Conservation (phyloP, 2,888 invertebrate species). For the Tetheella fluctuosa region DNA sequence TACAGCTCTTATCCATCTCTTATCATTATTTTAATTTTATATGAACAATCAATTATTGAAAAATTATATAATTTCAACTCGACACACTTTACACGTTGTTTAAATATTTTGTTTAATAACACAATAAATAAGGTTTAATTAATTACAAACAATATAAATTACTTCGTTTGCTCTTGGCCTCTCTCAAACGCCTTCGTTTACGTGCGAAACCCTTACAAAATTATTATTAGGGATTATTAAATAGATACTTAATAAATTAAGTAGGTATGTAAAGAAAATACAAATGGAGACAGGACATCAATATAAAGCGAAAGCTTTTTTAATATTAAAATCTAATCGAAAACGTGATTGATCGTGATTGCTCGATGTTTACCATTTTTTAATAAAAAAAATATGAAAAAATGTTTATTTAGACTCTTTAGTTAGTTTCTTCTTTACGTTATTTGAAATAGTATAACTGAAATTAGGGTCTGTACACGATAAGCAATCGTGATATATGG, state of each 20-base stretch:
- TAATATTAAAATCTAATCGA: not conserved
- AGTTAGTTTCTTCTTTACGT: not conserved
- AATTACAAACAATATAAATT: slow-evolving; percentile 33
- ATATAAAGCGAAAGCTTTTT: slow-evolving; percentile 4
- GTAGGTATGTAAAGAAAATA: slow-evolving; percentile 51
- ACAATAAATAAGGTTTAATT: slow-evolving; percentile 41
- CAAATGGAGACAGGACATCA: slow-evolving; percentile 33
- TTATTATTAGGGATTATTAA: slow-evolving; percentile 70
- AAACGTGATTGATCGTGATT: not conserved
- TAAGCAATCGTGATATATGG: not conserved
- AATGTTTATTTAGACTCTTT: not conserved
- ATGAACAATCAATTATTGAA: slow-evolving; percentile 10
- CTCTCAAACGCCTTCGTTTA: slow-evolving; percentile 64
- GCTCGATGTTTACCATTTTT: no score
- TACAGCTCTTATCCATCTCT: slow-evolving; percentile 66
- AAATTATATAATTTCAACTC: slow-evolving; percentile 24
- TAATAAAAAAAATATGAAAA: not conserved
- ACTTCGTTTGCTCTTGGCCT: slow-evolving; percentile 28
- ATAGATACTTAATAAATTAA: slow-evolving; percentile 61
- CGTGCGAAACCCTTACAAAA: slow-evolving; percentile 80
- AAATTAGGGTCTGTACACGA: not conserved
- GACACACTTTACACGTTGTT: slow-evolving; percentile 22
- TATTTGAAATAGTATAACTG: not conserved
- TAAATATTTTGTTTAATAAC: slow-evolving; percentile 33
- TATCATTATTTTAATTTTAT: slow-evolving; percentile 15